Evolutionary conservation across 2,113 vertebrate species (phyloP), one percentile per base, ranked within the genome.

Genomic region (Drymodes brunneopygia): DNA sequence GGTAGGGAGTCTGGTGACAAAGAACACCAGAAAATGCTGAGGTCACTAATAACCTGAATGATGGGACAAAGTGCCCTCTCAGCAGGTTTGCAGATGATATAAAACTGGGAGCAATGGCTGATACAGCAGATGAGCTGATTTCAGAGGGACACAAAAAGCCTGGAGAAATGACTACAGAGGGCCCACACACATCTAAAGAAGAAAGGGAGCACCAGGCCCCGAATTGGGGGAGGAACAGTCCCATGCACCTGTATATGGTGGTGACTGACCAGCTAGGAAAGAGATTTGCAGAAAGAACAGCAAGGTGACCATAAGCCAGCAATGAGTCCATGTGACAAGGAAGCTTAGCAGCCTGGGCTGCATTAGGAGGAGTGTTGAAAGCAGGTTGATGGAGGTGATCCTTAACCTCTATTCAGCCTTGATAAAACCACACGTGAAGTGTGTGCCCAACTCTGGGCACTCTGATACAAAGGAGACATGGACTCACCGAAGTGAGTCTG

Each of bases 311-410:
- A 6, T 24, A 61, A 71, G 7, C 17, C 35, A 71, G 12, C 40
- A 54, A 17, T 2, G 2, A 24, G 15, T 15, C 18, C 0, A 2
- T 61, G 20, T 33, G 28, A 12, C 24, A 72, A 72, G 40, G n/a
- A 82, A 56, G 15, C 4, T 11, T 10, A 45, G n/a, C 22, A 62
- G 19, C 23, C 29, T 51, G 17, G 14, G n/a, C 10, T 81, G 22
- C 9, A 6, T 21, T 38, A 50, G 10, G 9, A 58, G 14, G 8
- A 48, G 6, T 15, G 31, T 28, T 73, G 31, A 8, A 12, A 58
- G 27, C 6, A 27, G 38, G 11, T 22, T 0, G 0, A 9, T 29
- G 27, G 21, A 80, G 45, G 9, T 24, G 38, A 47, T 51, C n/a
- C 23, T 74, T 80, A 15, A 6, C 20, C 33, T 94, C 36, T 57